phyloP scores from a whole-genome alignment of 1,140 invertebrate species.

The Dreissena polymorpha region DNA sequence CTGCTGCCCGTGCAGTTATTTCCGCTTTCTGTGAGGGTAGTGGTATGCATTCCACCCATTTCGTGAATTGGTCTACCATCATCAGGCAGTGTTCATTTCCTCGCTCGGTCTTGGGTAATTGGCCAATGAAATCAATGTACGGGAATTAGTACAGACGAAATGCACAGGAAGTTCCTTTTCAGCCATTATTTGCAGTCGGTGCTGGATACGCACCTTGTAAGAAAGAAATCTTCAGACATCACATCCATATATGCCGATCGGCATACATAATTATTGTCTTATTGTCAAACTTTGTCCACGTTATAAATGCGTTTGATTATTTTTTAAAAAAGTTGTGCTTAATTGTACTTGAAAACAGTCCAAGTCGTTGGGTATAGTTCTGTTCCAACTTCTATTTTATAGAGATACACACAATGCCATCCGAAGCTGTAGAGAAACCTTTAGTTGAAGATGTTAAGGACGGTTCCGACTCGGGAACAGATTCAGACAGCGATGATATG shows the following conservation, averaged over 20 bases:
- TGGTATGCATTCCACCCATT: too few species aligned
- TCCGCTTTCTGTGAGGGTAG: too few species aligned
- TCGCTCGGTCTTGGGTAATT: too few species aligned
- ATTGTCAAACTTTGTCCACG: neutral
- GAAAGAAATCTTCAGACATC: conserved; percentile 34
- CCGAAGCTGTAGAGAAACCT: conserved; percentile 72
- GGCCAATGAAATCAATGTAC: too few species aligned
- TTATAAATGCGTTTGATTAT: neutral
- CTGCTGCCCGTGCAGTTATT: too few species aligned
- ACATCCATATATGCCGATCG: neutral
- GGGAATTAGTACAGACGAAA: conserved; percentile 53
- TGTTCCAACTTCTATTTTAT: neutral
- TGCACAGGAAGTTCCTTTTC: conserved; percentile 55
- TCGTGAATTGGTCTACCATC: too few species aligned
- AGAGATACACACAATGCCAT: conserved; percentile 62
- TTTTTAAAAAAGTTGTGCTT: neutral
- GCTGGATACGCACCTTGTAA: conserved; percentile 2
- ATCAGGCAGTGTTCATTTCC: too few species aligned
- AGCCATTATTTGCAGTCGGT: conserved; percentile 21
- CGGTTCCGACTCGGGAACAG: conserved; percentile 81
- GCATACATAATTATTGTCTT: neutral
- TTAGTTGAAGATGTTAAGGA: conserved; percentile 61
- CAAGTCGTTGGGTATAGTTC: neutral
- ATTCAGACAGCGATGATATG: conserved; percentile 92
- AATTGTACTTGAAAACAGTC: neutral